Evolutionary conservation across 2,888 invertebrate genomes (phyloP).

Genomic region (Strigamia maritima): DNA sequence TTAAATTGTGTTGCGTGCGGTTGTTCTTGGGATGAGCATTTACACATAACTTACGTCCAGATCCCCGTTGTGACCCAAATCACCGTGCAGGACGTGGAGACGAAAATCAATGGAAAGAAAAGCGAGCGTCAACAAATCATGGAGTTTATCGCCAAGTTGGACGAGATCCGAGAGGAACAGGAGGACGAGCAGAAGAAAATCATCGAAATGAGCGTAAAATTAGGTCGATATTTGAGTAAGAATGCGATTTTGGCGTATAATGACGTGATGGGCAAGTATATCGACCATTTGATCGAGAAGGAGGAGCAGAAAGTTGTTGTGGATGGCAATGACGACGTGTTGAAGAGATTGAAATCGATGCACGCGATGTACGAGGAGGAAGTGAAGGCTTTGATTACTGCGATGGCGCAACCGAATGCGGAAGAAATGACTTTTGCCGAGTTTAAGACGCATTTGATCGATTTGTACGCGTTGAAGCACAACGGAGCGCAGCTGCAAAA

Average conservation of each 20-base stretch:
- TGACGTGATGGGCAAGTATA: neutral
- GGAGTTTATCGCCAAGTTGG: neutral
- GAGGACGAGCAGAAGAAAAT: neutral
- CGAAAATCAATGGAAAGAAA: neutral
- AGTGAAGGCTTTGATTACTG: neutral
- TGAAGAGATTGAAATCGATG: neutral
- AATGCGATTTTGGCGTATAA: neutral
- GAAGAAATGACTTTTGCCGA: neutral
- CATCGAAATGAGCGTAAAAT: neutral
- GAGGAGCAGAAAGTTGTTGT: neutral
- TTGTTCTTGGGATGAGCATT: neutral
- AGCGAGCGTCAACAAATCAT: neutral
- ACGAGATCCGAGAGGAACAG: neutral
- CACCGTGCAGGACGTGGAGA: neutral
- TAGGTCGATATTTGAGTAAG: neutral
- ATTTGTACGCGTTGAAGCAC: neutral
- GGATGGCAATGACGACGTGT: neutral
- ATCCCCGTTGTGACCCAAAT: neutral
- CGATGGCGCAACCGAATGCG: neutral
- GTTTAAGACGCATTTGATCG: neutral
- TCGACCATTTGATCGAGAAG: constrained; percentile 1
- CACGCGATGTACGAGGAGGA: neutral
- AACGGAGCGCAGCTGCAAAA: neutral
- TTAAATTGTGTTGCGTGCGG: neutral
- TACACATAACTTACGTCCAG: neutral